A percentile compares a stretch with the other conserved stretches of the same genome.
phyloP scores from a whole-genome alignment of 2,113 vertebrate genomes.

The Pseudopodoces humilis region DNA sequence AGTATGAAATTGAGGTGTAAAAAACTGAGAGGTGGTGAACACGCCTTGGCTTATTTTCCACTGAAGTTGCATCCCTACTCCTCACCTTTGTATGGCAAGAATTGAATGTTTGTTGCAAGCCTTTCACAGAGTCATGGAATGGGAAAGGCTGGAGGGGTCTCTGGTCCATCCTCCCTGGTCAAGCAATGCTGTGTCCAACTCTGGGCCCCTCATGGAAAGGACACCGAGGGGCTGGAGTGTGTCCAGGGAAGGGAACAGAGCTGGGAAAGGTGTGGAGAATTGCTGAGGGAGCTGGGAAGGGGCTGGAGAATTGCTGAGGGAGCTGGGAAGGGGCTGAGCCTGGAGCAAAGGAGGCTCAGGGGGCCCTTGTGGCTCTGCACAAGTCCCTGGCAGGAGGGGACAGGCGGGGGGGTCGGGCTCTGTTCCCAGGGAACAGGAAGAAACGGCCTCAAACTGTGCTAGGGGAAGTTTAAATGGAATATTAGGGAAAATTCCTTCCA shows the following conservation, averaged over 20 bases:
- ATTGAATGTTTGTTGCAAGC: fast-evolving
- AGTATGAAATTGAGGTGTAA: neutral
- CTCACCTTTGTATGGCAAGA: fast-evolving
- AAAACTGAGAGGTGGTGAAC: neutral
- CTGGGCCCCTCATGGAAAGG: fast-evolving
- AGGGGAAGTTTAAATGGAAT: too few relatives aligned
- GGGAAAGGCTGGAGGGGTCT: neutral
- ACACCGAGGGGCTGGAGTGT: fast-evolving
- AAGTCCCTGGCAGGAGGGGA: neutral
- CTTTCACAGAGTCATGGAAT: fast-evolving
- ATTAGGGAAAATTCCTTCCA: too few relatives aligned
- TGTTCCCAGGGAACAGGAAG: neutral
- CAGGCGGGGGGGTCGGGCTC: neutral
- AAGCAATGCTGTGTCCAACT: neutral
- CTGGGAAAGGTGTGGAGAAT: neutral
- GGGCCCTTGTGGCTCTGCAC: neutral
- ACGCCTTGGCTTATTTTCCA: fast-evolving
- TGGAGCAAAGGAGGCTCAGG: neutral
- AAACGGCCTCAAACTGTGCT: fast-evolving
- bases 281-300: neutral
- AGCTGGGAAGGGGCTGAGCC: neutral
- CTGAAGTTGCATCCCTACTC: neutral
- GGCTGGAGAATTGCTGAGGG: neutral
- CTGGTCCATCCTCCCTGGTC: neutral
- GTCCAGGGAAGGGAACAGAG: fast-evolving